Base-by-base conservation (phyloP, 37 sponge, comb jelly and placozoan genomes). In the Geodia barretti region DNA sequence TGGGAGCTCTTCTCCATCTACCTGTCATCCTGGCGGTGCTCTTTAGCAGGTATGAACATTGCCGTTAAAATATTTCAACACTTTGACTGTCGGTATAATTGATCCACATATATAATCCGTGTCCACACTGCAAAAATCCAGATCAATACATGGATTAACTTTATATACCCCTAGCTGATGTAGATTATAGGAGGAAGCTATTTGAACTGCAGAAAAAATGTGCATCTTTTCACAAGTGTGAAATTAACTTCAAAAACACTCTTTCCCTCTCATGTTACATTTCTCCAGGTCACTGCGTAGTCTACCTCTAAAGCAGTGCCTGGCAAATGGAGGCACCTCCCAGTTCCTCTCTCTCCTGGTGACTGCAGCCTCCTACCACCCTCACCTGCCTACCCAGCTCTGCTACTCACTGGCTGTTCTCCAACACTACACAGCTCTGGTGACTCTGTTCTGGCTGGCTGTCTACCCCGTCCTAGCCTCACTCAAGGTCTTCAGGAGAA, bases 341-440 rank as follows among this genome's bases (percentile, higher is more conserved):
- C 84, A 84, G 34, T 54, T 39, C 1, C 59, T 76, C 41, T 47
- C 68, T 35, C 41, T 59, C 26, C 38, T 68, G 5, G 61, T 76
- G 9, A 68, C 68, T 39, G 36, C 31, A 19, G 24, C 75, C 39
- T 76, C 84, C n/a, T 83, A 62, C 28, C 61, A 83, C 21, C 58
- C 32, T 30, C 21, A 38, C 17, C 17, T 31, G 20, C 37, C 28
- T 19, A 24, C 37, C 3, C 29, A 42, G 9, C 60, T 84, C 60
- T 84, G 84, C 60, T 84, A 67, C 37, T 20, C 70, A 9, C 70
- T 84, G 28, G 77, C 71, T 23, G 35, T 64, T 14, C 60, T 67
- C 58, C 60, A 41, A 21, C 84, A 84, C 65, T 84, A 84, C 70
- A 28, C 59, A 1, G 31, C 47, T 35, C 62, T 84, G 17, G 63